Base-by-base conservation (phyloP, 2,113 vertebrate genomes). In the Chascanopsetta lugubris region DNA sequence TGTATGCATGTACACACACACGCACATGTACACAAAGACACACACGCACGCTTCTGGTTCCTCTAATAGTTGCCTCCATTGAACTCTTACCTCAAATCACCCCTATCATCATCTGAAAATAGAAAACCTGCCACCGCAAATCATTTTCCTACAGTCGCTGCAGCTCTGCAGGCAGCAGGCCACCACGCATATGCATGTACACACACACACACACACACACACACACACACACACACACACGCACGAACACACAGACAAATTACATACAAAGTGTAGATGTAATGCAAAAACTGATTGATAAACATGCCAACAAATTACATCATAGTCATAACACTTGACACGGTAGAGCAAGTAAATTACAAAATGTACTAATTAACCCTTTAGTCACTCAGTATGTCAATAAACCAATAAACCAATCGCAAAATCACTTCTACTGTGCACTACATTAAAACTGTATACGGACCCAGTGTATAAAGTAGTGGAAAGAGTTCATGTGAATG, bases 21-120 rank as follows among this genome's bases (percentile, higher is more conserved):
- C 25, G 30, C 50, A 22, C 7, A 17, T 4, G 12, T 24, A 50
- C 36, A 30, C 45, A 46, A 29, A 34, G 1, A 38, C 30, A 29
- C 15, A 50, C 36, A 54, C 38, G 61, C 50, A 65, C 60, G 59
- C 11, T 8, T 7, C 21, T 68, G 30, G 26, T 65, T 50, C 22
- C n/a, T 63, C 29, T 55, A 65, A 78, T 24, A 53, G 61, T 69
- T 69, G 42, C 60, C 67, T 61, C 32, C 61, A 50, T 47, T 62
- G 18, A 80, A 61, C 70, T 40, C 48, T 69, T 60, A 59, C 63
- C 70, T 70, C 56, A 67, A 59, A 72, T 40, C 56, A 83, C 77
- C 69, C 36, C 48, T 24, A 51, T 26, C 27, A 61, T 48, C 53
- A 73, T 63, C 49, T 77, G 45, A 79, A 45, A 70, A 56, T 51